Percentiles rank a stretch among this genome's conserved stretches.
Evolutionary conservation across 2,113 vertebrate genomes (phyloP).

Genomic region (Raphicerus campestris): DNA sequence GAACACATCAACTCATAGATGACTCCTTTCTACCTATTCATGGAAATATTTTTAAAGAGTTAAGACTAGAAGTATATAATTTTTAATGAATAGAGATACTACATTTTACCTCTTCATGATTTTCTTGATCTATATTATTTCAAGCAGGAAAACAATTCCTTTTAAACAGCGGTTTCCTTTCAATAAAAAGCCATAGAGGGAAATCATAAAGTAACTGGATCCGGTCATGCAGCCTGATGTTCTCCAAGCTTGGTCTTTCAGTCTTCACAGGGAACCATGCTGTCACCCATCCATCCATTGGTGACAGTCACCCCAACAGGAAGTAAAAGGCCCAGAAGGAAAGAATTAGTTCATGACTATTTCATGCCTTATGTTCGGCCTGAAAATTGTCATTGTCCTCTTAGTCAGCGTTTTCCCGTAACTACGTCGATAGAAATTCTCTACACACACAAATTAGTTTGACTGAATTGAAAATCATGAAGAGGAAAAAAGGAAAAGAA

Average conservation of each 20-base stretch:
- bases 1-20: neutral
- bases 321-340: neutral
- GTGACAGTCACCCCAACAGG: neutral
- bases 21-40: neutral
- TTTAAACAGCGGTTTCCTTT: slow-evolving; percentile 1
- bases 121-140: neutral
- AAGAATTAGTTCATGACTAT: neutral
- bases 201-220: neutral
- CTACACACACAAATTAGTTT: neutral
- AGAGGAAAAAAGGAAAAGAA: neutral
- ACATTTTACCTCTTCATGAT: neutral
- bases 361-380: neutral
- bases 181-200: neutral
- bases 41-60: neutral
- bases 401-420: neutral
- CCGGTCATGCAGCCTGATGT: rapidly evolving
- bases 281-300: rapidly evolving
- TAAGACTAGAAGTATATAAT: neutral
- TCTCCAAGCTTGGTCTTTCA: neutral
- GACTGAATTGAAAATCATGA: neutral
- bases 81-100: neutral
- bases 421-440: neutral
- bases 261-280: neutral
- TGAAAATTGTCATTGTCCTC: neutral
- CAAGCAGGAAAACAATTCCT: neutral